Base-by-base conservation (phyloP, 2,888 invertebrate genomes). In the Marasmarcha lunaedactyla region DNA sequence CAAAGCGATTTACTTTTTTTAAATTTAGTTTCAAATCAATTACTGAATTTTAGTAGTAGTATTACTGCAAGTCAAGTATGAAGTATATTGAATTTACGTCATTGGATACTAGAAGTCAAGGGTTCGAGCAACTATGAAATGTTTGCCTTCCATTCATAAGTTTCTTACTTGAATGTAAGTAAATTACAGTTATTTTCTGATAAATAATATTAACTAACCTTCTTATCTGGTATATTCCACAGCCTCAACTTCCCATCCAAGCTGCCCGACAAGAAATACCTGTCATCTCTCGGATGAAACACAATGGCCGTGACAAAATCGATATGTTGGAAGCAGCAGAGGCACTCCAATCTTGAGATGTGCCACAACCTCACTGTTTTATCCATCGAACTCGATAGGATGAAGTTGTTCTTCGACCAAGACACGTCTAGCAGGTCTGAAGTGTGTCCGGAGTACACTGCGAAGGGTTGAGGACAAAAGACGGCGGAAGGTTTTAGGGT, bases 151-250 rank as follows among this genome's bases (percentile, higher is more conserved):
- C n/a, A n/a, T n/a, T n/a, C n/a, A n/a, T n/a, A n/a, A n/a, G n/a
- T n/a, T n/a, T n/a, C n/a, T n/a, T n/a, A n/a, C n/a, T n/a, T n/a
- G n/a, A n/a, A n/a, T n/a, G n/a, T n/a, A n/a, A n/a, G n/a, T n/a
- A n/a, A n/a, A n/a, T n/a, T n/a, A n/a, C n/a, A n/a, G n/a, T n/a
- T n/a, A n/a, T n/a, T n/a, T n/a, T n/a, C n/a, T n/a, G n/a, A 20
- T 20, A 20, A 20, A 5, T 20, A 20, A 5, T 20, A 20, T 20
- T 20, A 20, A 20, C 30, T 3, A 46, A 87, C 88, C 77, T 97
- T 97, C 69, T 99, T 99, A 66, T 99, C 98, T 0, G 98, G 98
- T 62, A 99, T 99, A 73, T 98, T 97, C 99, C 99, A 99, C 5
- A 99, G 81, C n/a, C 99, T 86, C 37, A 99, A 84, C 76, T 98